These are phyloP conservation scores for Clostera curtula DNA, from an alignment of 2,888 invertebrate genomes.

Conservation along the genomic window DNA sequence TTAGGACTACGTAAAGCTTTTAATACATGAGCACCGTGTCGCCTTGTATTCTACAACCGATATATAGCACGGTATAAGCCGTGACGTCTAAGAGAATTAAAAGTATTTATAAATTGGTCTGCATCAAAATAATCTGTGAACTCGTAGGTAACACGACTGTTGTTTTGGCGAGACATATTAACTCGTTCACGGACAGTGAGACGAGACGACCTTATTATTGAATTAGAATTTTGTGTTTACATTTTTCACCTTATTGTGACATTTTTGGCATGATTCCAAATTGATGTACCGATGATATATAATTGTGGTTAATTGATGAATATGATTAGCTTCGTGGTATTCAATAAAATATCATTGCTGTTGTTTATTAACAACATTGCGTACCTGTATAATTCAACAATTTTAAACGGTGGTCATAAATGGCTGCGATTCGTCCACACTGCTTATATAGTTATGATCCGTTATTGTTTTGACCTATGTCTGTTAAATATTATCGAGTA, in stretches of 20 bases:
- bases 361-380: too few species aligned
- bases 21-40: constrained; percentile 25
- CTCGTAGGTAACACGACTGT: constrained; percentile 39
- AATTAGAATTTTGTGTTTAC: constrained; percentile 68
- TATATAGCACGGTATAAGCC: constrained; percentile 27
- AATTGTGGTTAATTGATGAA: too few species aligned
- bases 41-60: constrained; percentile 23
- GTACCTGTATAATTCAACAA: too few species aligned
- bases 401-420: too few species aligned
- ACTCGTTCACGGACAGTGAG: constrained; percentile 40
- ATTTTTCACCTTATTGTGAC: constrained; percentile 66
- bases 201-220: constrained; percentile 64
- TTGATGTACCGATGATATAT: too few species aligned
- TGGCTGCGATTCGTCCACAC: too few species aligned
- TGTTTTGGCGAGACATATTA: constrained; percentile 53
- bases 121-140: constrained; percentile 30
- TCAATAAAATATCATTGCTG: too few species aligned
- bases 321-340: too few species aligned
- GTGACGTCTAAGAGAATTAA: constrained; percentile 27
- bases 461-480: too few species aligned
- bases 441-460: too few species aligned
- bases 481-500: too few species aligned
- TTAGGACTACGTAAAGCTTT: constrained; percentile 24
- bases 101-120: constrained; percentile 29
- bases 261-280: constrained; percentile 61